Percentiles rank a stretch among this genome's conserved stretches.
These are phyloP conservation scores for Sycophaga agraensis DNA, from an alignment of 1,140 invertebrate genomes.

Conservation along the genomic window DNA sequence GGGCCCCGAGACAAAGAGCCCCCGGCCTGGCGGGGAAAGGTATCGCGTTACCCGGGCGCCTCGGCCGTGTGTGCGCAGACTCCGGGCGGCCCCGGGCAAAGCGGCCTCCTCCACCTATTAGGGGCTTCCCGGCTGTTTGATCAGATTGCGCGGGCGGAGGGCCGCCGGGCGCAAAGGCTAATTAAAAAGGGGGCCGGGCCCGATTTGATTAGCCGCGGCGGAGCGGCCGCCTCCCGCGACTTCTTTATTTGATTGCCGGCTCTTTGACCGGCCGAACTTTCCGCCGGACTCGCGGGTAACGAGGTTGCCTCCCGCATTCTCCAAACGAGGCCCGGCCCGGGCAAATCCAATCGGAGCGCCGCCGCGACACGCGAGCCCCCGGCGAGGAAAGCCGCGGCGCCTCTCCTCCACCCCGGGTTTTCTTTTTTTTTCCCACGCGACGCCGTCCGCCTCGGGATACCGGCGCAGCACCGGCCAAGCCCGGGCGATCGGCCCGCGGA, in stretches of 20 bases:
- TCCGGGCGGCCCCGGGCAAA: too few species aligned
- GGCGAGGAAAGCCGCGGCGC: too few species aligned
- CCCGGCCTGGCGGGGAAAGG: background rate
- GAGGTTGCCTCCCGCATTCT: too few species aligned
- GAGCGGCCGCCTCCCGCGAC: background rate
- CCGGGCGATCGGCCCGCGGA: too few species aligned
- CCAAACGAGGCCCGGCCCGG: too few species aligned
- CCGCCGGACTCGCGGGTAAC: too few species aligned
- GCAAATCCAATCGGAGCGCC: too few species aligned
- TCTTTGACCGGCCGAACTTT: background rate
- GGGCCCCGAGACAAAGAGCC: too few species aligned
- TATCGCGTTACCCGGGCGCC: background rate
- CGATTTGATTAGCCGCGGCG: slow-evolving; percentile 40
- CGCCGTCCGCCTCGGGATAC: too few species aligned
- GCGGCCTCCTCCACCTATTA: slow-evolving; percentile 33
- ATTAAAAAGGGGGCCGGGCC: slow-evolving; percentile 38
- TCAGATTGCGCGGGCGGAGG: slow-evolving; percentile 35
- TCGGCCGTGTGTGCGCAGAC: too few species aligned
- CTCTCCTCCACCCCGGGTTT: slow-evolving; percentile 26
- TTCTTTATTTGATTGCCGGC: background rate
- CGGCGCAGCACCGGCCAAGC: too few species aligned
- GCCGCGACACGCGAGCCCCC: too few species aligned
- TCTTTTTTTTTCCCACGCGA: background rate
- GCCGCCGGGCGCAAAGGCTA: slow-evolving; percentile 30
- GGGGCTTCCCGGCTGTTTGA: slow-evolving; percentile 38